Evolutionary conservation across 2,113 vertebrate genomes (phyloP).

Genomic region (Salvelinus sp.): DNA sequence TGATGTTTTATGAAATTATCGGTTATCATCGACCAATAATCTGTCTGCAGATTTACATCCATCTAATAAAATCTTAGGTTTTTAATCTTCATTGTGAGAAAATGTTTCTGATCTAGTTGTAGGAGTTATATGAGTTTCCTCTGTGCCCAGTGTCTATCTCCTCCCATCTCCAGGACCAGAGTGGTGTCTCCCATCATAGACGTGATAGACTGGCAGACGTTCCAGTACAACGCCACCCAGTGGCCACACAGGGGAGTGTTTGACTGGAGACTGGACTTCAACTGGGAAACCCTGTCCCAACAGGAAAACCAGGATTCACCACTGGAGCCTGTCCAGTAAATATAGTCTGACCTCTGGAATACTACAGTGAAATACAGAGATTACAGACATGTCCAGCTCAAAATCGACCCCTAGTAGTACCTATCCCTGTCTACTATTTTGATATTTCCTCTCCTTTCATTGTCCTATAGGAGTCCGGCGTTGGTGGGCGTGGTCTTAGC

Average conservation of each 20-base stretch:
- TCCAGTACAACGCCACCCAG: conserved; percentile 78
- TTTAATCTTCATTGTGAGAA: too few relatives aligned
- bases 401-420: too few relatives aligned
- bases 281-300: conserved; percentile 78
- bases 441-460: not conserved
- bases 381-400: too few relatives aligned
- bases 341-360: not conserved
- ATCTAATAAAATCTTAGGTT: too few relatives aligned
- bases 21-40: too few relatives aligned
- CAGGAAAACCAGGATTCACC: conserved; percentile 70
- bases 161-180: conserved; percentile 71
- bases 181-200: conserved; percentile 87
- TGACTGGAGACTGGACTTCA: conserved; percentile 87
- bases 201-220: conserved; percentile 83
- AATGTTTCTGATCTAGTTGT: too few relatives aligned
- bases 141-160: not conserved
- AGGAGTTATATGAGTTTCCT: not conserved
- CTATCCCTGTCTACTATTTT: not conserved
- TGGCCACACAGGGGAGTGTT: conserved; percentile 79
- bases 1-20: too few relatives aligned
- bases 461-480: not conserved
- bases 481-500: conserved; percentile 78
- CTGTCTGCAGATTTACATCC: too few relatives aligned
- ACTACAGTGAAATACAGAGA: too few relatives aligned
- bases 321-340: conserved; percentile 82